Evolutionary conservation across 2,888 invertebrate genomes (phyloP).

Genomic region (Aelia acuminata): DNA sequence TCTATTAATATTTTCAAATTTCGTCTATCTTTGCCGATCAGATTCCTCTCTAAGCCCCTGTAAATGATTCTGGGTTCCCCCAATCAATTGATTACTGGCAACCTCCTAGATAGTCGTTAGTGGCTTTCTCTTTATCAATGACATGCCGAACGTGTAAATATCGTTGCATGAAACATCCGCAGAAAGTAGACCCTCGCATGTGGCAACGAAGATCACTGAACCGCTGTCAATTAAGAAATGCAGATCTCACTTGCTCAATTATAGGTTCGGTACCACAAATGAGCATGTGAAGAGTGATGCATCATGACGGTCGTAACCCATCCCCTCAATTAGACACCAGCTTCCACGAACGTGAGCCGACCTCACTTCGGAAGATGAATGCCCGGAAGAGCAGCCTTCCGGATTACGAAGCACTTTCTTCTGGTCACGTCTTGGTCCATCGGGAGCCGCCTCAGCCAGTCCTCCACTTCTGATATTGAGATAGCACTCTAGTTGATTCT

Average conservation of each 20-base stretch:
- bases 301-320: not conserved
- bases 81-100: too few species aligned
- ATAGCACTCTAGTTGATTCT: not conserved
- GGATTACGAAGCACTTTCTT: constrained; percentile 17
- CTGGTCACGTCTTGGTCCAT: constrained; percentile 20
- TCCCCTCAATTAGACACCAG: not conserved
- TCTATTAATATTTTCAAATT: too few species aligned
- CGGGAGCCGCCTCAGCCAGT: not conserved
- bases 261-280: not conserved
- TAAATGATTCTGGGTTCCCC: too few species aligned
- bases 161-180: not conserved
- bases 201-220: not conserved
- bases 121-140: not conserved
- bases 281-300: not conserved
- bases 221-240: not conserved
- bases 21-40: too few species aligned
- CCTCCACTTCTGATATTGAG: constrained; percentile 5
- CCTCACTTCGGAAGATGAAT: not conserved
- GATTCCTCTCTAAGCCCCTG: too few species aligned
- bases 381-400: not conserved
- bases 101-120: too few species aligned
- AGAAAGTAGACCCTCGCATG: not conserved
- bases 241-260: not conserved
- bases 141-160: not conserved
- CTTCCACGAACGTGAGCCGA: constrained; percentile 9